Base-by-base conservation (phyloP, 2,797 vertebrate genomes). In the Ptychobarbus kaznakovi region DNA sequence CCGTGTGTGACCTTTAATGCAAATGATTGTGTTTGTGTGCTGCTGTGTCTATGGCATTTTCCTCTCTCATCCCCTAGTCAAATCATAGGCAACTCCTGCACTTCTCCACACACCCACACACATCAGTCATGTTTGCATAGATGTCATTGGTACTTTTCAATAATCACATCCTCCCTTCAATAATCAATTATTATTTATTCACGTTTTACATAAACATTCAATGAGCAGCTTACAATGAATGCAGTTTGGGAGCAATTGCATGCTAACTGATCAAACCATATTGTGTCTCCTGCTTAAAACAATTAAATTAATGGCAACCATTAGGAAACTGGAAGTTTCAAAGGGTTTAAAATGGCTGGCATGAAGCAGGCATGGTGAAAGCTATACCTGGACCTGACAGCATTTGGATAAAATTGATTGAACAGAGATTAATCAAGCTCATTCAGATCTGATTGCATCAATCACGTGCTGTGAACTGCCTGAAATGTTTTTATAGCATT, bases 11-110 rank as follows among this genome's bases (percentile, higher is more conserved):
- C 53, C 13, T 88, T 81, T 88, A 86, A 95, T 94, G 92, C 91
- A 94, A 95, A 94, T 92, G 1, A 73, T 82, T 77, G 74, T 56
- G 82, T 94, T 95, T 95, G 92, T 94, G 93, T 93, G 69, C 32
- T 87, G 87, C 84, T 69, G 88, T 38, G 85, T 87, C 83, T 77
- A 51, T 87, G 72, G 88, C 56, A 83, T 86, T 86, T 74, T 18
- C 79, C 70, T 87, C 88, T 80, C 65, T 22, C 69, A 76, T 88
- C 89, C 88, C 86, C 86, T 89, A 94, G 92, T 93, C 94, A 95
- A 94, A 95, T 95, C 80, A 89, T 89, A 75, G 56, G 83, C 51
- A 80, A 82, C 88, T 78, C 82, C 46, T 87, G 85, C 85, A 82
- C 32, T 22, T 73, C 66, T 61, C 51, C 28, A 73, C 42, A 80